These are phyloP conservation scores for Epinephelus cyanopodus DNA, from an alignment of 2,113 vertebrate species.

Conservation along the genomic window DNA sequence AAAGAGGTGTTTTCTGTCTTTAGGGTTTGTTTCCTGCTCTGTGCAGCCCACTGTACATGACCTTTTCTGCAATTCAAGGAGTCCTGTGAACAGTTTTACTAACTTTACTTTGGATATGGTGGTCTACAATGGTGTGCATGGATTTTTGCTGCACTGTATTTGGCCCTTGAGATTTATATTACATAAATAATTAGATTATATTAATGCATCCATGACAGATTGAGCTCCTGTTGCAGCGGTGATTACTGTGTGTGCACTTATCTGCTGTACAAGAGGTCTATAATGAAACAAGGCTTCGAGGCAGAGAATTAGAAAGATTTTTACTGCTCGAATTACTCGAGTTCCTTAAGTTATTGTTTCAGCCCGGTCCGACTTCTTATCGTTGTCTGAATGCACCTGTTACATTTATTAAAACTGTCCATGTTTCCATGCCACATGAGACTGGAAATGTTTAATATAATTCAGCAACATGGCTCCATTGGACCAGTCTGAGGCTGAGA, in stretches of 20 bases:
- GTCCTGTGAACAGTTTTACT: too few relatives aligned
- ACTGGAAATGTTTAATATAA: slow-evolving; percentile 58
- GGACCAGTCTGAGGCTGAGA: slow-evolving; percentile 20
- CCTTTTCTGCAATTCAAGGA: too few relatives aligned
- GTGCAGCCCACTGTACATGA: too few relatives aligned
- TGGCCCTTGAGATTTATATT: not conserved
- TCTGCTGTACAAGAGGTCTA: not conserved
- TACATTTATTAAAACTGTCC: slow-evolving; percentile 8
- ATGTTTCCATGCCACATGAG: slow-evolving; percentile 40
- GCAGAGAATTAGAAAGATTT: slow-evolving; percentile 28
- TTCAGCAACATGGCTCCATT: slow-evolving; percentile 29
- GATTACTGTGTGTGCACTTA: not conserved
- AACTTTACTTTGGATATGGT: too few relatives aligned
- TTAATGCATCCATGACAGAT: not conserved
- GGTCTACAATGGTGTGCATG: too few relatives aligned
- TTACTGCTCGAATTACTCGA: slow-evolving; percentile 37
- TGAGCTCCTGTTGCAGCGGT: not conserved
- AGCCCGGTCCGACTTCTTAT: slow-evolving; percentile 32
- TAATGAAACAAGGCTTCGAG: not conserved
- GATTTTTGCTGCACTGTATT: not conserved
- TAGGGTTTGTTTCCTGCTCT: too few relatives aligned
- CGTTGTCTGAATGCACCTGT: slow-evolving; percentile 64
- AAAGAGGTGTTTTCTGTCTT: too few relatives aligned
- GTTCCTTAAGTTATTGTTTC: slow-evolving; percentile 5
- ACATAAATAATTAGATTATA: not conserved